Evolutionary conservation across 2,113 vertebrate species (phyloP).

Genomic region (Eleginops maclovinus): DNA sequence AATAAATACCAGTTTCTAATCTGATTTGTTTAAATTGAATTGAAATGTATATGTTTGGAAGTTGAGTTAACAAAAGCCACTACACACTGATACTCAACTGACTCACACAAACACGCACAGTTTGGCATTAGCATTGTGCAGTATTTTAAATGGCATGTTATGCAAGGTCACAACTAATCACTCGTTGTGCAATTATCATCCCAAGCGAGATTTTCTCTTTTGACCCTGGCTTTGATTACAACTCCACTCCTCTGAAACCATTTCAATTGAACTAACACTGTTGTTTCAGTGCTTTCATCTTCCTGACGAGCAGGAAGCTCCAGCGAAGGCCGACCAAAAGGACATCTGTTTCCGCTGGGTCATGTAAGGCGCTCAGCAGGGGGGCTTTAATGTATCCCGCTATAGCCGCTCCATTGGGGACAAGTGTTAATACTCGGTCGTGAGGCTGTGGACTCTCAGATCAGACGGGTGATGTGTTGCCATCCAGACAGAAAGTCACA

Average conservation of each 20-base stretch:
- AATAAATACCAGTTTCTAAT: background rate
- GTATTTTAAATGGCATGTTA: background rate
- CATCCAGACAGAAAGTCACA: background rate
- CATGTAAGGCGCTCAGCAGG: constrained; percentile 26
- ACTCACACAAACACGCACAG: background rate
- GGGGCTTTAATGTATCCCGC: constrained; percentile 39
- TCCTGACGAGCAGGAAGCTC: constrained; percentile 48
- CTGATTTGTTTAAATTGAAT: background rate
- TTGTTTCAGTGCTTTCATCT: constrained; percentile 60
- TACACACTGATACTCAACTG: background rate
- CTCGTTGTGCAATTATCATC: constrained; percentile 38
- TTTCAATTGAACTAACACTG: constrained; percentile 7
- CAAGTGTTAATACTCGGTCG: constrained; percentile 6
- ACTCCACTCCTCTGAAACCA: constrained; percentile 13
- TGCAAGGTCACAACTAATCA: constrained; percentile 7
- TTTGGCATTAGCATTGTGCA: background rate
- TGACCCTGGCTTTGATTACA: constrained; percentile 56
- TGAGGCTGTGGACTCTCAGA: constrained; percentile 15
- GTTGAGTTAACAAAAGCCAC: background rate
- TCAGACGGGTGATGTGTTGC: background rate
- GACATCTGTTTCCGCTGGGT: constrained; percentile 37
- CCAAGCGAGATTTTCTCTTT: constrained; percentile 20
- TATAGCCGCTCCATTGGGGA: constrained; percentile 43
- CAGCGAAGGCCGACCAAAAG: constrained; percentile 43
- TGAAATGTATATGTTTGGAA: background rate